Evolutionary conservation across 2,888 invertebrate species (phyloP).

Genomic region (Tinea pellionella): DNA sequence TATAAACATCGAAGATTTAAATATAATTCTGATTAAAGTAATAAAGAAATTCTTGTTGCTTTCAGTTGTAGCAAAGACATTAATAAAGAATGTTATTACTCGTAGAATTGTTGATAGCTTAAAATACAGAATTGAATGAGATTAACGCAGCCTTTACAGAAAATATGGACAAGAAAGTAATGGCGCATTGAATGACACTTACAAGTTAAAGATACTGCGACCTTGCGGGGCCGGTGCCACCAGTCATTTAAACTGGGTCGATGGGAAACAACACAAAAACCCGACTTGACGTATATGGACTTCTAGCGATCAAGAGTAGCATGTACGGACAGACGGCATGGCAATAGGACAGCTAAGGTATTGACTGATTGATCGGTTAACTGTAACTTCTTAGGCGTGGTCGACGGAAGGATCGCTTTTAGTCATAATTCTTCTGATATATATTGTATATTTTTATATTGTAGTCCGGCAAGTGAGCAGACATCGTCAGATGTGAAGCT

Average conservation of each 20-base stretch:
- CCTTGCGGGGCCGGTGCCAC: slow-evolving; percentile 45
- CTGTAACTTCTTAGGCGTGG: slow-evolving; percentile 39
- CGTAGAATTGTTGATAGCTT: too few species aligned
- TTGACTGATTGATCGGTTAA: slow-evolving; percentile 49
- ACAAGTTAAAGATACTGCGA: slow-evolving; percentile 24
- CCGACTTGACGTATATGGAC: slow-evolving; percentile 47
- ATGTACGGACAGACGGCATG: slow-evolving; percentile 33
- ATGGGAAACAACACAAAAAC: slow-evolving; percentile 56
- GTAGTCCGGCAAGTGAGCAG: too few species aligned
- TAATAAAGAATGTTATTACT: too few species aligned
- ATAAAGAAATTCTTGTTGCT: too few species aligned
- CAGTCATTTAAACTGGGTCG: slow-evolving; percentile 41
- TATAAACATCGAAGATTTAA: neutral
- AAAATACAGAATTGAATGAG: neutral
- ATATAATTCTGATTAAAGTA: neutral
- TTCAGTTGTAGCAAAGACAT: too few species aligned
- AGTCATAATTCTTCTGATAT: slow-evolving; percentile 2
- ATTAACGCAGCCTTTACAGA: neutral
- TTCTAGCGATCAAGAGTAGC: slow-evolving; percentile 19
- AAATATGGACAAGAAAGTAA: slow-evolving; percentile 21
- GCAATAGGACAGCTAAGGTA: slow-evolving; percentile 34
- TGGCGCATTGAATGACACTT: slow-evolving; percentile 22
- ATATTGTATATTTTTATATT: neutral
- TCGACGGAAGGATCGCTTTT: slow-evolving; percentile 13
- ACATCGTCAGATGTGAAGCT: too few species aligned